These are phyloP conservation scores for Ageneiosus marmoratus DNA, from an alignment of 2,113 vertebrate species.

Conservation along the genomic window DNA sequence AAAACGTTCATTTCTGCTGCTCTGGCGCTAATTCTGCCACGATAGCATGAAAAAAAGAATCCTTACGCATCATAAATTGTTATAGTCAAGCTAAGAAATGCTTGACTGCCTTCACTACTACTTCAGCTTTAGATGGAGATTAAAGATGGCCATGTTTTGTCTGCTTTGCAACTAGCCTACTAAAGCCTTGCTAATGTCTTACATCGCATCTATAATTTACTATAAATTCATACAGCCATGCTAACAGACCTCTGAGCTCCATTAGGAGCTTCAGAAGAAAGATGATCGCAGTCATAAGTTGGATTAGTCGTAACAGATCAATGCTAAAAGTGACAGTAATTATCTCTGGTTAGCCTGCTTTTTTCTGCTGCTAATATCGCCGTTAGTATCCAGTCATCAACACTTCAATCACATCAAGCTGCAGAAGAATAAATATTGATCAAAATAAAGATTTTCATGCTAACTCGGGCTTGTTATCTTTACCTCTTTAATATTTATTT, in stretches of 20 bases:
- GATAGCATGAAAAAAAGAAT: background rate
- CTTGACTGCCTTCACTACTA: background rate
- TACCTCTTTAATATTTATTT: background rate
- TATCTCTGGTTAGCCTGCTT: conserved; percentile 24
- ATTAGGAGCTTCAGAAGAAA: background rate
- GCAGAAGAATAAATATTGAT: background rate
- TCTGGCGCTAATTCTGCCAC: background rate
- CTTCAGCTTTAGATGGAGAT: background rate
- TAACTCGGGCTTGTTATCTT: background rate
- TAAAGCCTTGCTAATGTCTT: background rate
- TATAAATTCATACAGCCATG: background rate
- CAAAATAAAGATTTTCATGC: background rate
- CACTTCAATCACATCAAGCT: conserved; percentile 38
- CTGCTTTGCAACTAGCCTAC: background rate
- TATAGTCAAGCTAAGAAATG: background rate
- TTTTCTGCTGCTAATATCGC: conserved; percentile 18
- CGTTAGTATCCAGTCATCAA: conserved; percentile 3
- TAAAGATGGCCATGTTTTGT: background rate
- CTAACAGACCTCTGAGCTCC: background rate
- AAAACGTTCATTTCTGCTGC: conserved; percentile 3
- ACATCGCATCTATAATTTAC: background rate
- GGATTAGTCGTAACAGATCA: conserved; percentile 15
- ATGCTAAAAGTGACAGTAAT: conserved; percentile 12
- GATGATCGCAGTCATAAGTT: conserved; percentile 4
- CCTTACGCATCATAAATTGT: background rate